phyloP scores from a whole-genome alignment of 2,888 invertebrate genomes.

The Alentia gelatinosa region DNA sequence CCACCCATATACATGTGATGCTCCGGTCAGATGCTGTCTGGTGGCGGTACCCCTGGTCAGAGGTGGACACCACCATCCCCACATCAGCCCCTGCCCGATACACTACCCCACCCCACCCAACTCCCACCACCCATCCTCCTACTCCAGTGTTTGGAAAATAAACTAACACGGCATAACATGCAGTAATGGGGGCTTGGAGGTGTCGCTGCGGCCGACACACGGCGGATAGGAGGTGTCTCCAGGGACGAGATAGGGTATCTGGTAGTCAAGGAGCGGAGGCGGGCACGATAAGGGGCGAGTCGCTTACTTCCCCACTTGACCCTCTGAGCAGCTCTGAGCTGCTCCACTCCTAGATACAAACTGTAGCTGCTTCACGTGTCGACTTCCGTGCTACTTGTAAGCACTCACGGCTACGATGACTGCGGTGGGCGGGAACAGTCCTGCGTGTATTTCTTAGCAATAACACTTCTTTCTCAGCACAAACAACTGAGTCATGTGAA shows the following conservation, averaged over 20 bases:
- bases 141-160: conserved; percentile 25
- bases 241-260: conserved; percentile 23
- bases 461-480: not conserved
- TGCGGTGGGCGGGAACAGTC: not conserved
- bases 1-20: no score
- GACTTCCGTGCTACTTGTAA: not conserved
- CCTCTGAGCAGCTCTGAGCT: not conserved
- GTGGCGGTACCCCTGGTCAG: not conserved
- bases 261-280: not conserved
- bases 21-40: no score
- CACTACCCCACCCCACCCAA: not conserved
- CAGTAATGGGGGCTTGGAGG: conserved; percentile 13
- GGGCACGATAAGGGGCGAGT: not conserved
- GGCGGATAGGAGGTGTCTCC: not conserved
- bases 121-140: not conserved
- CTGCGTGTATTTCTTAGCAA: not conserved
- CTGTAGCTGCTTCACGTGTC: not conserved
- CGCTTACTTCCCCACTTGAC: conserved; percentile 18
- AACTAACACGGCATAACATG: conserved; percentile 20
- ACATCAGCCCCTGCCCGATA: not conserved
- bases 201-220: not conserved
- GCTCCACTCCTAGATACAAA: not conserved
- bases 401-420: not conserved
- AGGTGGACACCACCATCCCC: not conserved
- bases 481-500: not conserved